Percentiles rank a stretch among this genome's conserved stretches.
Evolutionary conservation across 2,113 vertebrate genomes (phyloP).

Genomic region (Xenopus laevis): DNA sequence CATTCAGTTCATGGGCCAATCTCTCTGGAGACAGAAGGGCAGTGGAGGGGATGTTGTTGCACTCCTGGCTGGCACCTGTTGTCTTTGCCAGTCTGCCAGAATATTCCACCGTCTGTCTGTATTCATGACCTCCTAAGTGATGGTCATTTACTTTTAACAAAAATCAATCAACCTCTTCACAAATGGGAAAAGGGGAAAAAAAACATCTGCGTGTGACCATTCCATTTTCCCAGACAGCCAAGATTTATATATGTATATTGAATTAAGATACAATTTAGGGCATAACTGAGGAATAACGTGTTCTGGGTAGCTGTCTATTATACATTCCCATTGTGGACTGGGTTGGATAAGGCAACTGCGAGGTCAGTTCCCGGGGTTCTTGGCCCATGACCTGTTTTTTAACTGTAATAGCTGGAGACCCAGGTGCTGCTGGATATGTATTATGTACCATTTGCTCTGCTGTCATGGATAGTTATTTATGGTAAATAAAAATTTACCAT

Average conservation of each 20-base stretch:
- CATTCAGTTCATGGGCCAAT: slow-evolving; percentile 21
- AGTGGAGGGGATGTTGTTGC: background rate
- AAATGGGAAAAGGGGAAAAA: background rate
- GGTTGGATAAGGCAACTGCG: no score
- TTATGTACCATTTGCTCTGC: no score
- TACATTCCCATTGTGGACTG: no score
- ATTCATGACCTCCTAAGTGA: background rate
- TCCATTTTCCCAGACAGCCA: background rate
- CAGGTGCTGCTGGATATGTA: no score
- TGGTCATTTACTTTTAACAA: background rate
- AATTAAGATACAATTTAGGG: no score
- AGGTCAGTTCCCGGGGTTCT: no score
- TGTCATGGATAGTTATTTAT: no score
- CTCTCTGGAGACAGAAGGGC: slow-evolving; percentile 11
- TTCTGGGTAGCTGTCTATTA: no score
- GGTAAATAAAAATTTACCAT: no score
- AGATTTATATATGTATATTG: slow-evolving; percentile 3
- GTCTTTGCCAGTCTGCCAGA: background rate
- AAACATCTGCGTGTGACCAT: background rate
- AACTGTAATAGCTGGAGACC: no score
- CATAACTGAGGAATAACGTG: no score
- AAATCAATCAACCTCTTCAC: slow-evolving; percentile 1
- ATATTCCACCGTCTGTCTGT: background rate
- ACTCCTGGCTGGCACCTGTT: background rate
- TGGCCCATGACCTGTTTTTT: no score